Evolutionary conservation across 2,797 vertebrate genomes (phyloP).

Genomic region (Nasua narica): DNA sequence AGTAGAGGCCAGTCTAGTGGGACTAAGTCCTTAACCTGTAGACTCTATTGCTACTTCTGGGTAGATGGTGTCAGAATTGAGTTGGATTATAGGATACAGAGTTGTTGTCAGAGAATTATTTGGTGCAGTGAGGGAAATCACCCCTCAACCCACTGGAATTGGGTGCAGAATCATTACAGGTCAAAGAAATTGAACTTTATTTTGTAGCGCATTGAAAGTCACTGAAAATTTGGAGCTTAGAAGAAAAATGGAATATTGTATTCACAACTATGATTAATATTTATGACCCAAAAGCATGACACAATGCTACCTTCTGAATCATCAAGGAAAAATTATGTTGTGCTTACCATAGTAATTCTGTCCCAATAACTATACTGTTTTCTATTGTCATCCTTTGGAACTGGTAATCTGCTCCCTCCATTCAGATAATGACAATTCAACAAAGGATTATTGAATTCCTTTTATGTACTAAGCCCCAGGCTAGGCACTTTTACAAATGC

Average conservation of each 20-base stretch:
- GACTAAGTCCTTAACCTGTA: neutral
- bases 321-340: neutral
- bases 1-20: neutral
- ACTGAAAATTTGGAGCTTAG: neutral
- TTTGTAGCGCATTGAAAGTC: neutral
- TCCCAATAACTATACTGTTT: neutral
- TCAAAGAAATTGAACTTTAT: slow-evolving; percentile 16
- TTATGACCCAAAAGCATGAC: neutral
- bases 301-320: neutral
- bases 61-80: neutral
- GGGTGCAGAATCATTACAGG: neutral
- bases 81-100: neutral
- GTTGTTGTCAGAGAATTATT: neutral
- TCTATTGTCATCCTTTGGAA: neutral
- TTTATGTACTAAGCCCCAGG: neutral
- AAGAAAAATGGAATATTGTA: neutral
- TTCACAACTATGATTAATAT: neutral
- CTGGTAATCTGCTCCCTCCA: neutral
- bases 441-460: neutral
- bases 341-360: neutral
- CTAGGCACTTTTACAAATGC: neutral
- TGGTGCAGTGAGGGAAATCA: neutral
- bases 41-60: neutral
- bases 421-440: neutral
- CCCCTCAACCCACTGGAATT: neutral